Evolutionary conservation across 2,113 vertebrate genomes (phyloP).

Genomic region (Rhombomys opimus): DNA sequence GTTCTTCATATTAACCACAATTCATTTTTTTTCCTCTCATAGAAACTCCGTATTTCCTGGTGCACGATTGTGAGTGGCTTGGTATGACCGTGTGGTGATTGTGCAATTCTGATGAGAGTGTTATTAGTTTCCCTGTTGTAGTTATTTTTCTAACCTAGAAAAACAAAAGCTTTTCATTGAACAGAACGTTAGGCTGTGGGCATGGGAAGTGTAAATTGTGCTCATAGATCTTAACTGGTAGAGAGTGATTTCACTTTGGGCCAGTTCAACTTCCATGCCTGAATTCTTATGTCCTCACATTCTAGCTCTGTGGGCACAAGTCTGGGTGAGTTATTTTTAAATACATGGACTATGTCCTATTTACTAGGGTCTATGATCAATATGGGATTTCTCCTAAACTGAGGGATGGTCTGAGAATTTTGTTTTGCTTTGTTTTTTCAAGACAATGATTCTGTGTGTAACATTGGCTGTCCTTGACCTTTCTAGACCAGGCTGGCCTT

Average conservation of each 20-base stretch:
- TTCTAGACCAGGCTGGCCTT: background rate
- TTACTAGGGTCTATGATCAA: background rate
- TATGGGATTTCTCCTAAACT: background rate
- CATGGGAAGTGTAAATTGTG: background rate
- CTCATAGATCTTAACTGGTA: background rate
- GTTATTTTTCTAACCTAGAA: background rate
- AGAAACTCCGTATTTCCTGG: background rate
- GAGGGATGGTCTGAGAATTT: background rate
- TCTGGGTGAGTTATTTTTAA: background rate
- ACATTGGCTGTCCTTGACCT: background rate
- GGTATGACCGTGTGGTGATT: background rate
- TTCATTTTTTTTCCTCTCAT: background rate
- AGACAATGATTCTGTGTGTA: background rate
- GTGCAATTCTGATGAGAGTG: background rate
- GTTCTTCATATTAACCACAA: background rate
- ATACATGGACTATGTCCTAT: background rate
- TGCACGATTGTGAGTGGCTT: background rate
- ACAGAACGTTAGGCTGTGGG: background rate
- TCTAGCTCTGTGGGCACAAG: background rate
- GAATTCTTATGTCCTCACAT: background rate
- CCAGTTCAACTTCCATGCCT: background rate
- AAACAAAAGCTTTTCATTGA: background rate
- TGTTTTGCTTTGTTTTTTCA: background rate
- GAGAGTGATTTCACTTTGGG: background rate
- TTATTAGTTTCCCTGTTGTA: background rate